Evolutionary conservation across 2,888 invertebrate species (phyloP).

Genomic region (Cephus spinipes): DNA sequence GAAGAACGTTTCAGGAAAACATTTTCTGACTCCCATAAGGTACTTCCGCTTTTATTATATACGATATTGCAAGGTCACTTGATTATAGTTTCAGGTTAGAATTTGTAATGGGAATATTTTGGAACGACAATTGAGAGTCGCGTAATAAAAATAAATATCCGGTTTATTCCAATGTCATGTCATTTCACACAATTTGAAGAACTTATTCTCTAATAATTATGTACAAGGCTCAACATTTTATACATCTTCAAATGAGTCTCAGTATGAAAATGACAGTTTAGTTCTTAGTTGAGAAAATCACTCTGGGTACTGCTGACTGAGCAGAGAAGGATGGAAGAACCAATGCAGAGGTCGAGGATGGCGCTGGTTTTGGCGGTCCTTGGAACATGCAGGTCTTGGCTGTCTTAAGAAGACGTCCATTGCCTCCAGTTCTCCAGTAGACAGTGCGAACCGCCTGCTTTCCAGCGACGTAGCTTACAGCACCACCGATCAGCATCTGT

Average conservation of each 20-base stretch:
- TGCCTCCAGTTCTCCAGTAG: constrained; percentile 75
- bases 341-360: constrained; percentile 49
- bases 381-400: constrained; percentile 57
- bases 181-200: constrained; percentile 14
- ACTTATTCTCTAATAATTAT: constrained; percentile 39
- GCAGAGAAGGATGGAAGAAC: background rate
- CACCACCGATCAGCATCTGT: constrained; percentile 73
- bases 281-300: constrained; percentile 18
- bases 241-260: background rate
- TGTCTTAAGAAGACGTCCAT: constrained; percentile 53
- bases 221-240: constrained; percentile 30
- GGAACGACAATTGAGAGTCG: background rate
- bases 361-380: constrained; percentile 56
- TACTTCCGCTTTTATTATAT: too few species aligned
- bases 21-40: too few species aligned
- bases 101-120: background rate
- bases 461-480: constrained; percentile 79
- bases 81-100: background rate
- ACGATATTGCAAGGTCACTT: too few species aligned
- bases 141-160: constrained; percentile 43
- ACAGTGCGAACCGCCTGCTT: constrained; percentile 82
- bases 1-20: too few species aligned
- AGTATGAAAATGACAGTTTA: constrained; percentile 8
- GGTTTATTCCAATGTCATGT: constrained; percentile 40
- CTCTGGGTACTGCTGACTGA: constrained; percentile 11